phyloP scores from a whole-genome alignment of 2,888 invertebrate genomes.

The Eupithecia exiguata region DNA sequence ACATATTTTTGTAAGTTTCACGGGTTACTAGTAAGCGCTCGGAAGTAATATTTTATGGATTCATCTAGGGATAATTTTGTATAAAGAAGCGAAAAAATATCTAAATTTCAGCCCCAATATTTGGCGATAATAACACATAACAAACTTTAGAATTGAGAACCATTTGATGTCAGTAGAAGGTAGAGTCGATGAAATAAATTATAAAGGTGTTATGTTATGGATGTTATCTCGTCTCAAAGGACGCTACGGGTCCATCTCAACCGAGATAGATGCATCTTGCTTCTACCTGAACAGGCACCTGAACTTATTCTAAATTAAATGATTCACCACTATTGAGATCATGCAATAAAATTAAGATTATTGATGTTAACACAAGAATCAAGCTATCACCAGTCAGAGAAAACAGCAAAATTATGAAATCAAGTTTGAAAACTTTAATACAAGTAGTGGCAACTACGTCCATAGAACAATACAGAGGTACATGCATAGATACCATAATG shows the following conservation, averaged over 20 bases:
- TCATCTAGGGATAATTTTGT: neutral
- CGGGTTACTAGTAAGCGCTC: too few relatives aligned
- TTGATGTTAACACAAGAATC: too few relatives aligned
- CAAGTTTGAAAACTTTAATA: neutral
- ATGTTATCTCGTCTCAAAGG: too few relatives aligned
- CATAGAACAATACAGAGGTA: slow-evolving; percentile 6
- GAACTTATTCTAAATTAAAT: neutral
- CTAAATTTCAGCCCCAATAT: too few relatives aligned
- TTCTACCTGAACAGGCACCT: neutral
- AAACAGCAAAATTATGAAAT: neutral
- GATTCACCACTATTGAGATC: neutral
- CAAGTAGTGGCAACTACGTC: neutral
- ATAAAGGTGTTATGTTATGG: neutral
- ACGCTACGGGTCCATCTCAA: too few relatives aligned
- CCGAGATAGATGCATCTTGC: neutral
- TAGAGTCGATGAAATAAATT: too few relatives aligned
- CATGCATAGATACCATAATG: slow-evolving; percentile 32
- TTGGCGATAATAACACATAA: too few relatives aligned
- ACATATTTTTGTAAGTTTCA: too few relatives aligned
- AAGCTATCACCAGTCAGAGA: neutral
- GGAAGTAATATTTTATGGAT: too few relatives aligned
- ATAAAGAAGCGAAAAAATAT: neutral
- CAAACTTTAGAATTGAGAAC: neutral
- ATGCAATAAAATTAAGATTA: neutral
- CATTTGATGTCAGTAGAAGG: too few relatives aligned